Evolutionary conservation across 2,888 invertebrate species (phyloP).

Genomic region (Tenthredo amoena): DNA sequence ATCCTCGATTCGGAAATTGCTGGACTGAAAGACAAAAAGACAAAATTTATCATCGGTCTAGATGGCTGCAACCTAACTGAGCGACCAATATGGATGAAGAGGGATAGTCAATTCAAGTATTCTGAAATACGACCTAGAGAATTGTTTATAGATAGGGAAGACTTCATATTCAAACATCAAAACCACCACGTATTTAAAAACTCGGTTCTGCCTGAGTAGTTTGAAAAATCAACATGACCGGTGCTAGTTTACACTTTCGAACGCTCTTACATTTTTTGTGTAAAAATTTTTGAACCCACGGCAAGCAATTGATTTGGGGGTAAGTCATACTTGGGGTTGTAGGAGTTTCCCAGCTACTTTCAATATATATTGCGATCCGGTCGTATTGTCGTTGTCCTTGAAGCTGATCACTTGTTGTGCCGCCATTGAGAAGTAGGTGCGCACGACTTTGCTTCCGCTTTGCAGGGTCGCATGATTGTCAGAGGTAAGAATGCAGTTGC

Average conservation of each 20-base stretch:
- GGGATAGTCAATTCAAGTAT: no score
- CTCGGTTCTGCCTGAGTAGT: no score
- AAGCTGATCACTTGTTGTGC: conserved; percentile 80
- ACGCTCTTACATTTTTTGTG: neutral
- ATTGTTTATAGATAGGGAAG: no score
- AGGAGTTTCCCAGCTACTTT: conserved; percentile 82
- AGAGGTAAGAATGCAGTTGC: conserved; percentile 80
- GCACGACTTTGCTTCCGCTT: conserved; percentile 83
- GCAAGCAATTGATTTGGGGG: neutral
- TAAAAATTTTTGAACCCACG: neutral
- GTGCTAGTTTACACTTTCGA: no score
- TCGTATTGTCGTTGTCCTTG: conserved; percentile 78
- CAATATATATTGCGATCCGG: conserved; percentile 80
- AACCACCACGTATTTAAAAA: no score
- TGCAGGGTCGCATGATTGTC: conserved; percentile 82
- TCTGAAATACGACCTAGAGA: no score
- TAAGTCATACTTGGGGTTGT: conserved; percentile 78
- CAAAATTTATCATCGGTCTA: neutral
- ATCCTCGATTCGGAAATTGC: conserved; percentile 83
- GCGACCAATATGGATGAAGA: neutral
- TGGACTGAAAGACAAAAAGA: conserved; percentile 69
- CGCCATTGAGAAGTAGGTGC: conserved; percentile 81
- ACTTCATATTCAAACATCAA: no score
- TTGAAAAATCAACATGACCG: no score
- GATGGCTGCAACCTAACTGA: neutral